These are phyloP conservation scores for Myiozetetes cayanensis DNA, from an alignment of 2,113 vertebrate genomes.

Conservation along the genomic window DNA sequence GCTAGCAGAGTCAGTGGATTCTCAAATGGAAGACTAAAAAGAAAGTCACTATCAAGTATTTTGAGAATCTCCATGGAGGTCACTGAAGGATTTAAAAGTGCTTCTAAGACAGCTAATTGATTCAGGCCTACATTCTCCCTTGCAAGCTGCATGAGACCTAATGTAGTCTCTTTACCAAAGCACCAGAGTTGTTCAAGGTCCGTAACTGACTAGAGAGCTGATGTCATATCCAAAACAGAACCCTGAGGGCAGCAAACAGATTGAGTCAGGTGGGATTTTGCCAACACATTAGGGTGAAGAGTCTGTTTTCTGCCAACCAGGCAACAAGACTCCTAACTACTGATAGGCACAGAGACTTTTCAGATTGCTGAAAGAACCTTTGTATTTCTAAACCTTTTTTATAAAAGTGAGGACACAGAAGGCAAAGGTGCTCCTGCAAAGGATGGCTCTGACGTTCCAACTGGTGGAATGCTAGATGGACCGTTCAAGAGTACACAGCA, in stretches of 20 bases:
- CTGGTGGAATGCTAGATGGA: background rate
- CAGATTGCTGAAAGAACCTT: background rate
- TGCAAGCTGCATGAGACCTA: background rate
- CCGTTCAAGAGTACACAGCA: background rate
- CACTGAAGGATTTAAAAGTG: background rate
- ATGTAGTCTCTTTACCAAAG: background rate
- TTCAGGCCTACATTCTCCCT: background rate
- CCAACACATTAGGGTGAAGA: background rate
- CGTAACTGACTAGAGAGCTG: background rate
- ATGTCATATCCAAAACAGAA: background rate
- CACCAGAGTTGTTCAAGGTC: accelerated
- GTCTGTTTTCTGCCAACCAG: background rate
- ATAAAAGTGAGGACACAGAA: background rate
- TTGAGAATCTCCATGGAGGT: background rate
- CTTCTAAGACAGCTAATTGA: background rate
- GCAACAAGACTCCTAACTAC: background rate
- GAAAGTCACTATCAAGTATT: background rate
- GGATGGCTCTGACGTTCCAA: background rate
- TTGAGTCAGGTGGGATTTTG: background rate
- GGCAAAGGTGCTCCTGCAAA: background rate
- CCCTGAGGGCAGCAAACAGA: background rate
- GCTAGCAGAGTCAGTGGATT: background rate
- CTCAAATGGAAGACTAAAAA: background rate
- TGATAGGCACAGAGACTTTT: background rate
- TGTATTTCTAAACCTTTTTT: background rate